Evolutionary conservation across 1,140 invertebrate genomes (phyloP).

Genomic region (Teleogryllus occipitalis): DNA sequence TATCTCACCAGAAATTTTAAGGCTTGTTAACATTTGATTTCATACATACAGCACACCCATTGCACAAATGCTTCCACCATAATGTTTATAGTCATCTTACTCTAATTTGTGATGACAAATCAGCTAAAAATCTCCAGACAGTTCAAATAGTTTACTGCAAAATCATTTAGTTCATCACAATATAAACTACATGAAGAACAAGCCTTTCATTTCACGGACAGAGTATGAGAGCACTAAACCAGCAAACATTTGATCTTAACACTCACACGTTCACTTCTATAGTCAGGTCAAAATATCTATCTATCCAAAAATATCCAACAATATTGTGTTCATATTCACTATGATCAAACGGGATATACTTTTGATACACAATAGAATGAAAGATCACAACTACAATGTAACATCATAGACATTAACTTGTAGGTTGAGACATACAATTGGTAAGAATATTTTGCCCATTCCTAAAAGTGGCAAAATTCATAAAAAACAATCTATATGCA

Average conservation of each 20-base stretch:
- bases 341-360: not conserved
- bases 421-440: not conserved
- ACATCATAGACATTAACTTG: not conserved
- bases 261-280: not conserved
- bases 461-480: not conserved
- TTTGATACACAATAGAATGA: not conserved
- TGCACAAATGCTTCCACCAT: not conserved
- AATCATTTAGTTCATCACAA: too few species aligned
- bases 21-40: not conserved
- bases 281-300: not conserved
- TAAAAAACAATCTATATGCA: constrained; percentile 4
- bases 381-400: not conserved
- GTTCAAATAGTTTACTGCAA: too few species aligned
- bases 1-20: not conserved
- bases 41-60: not conserved
- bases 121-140: too few species aligned
- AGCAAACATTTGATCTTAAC: not conserved
- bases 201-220: too few species aligned
- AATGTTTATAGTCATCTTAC: not conserved
- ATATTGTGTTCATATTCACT: not conserved
- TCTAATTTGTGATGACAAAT: too few species aligned
- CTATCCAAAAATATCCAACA: not conserved
- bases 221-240: not conserved
- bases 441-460: not conserved
- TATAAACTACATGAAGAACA: too few species aligned